phyloP scores from a whole-genome alignment of 1,140 invertebrate species.

The Oryctes rhinoceros region DNA sequence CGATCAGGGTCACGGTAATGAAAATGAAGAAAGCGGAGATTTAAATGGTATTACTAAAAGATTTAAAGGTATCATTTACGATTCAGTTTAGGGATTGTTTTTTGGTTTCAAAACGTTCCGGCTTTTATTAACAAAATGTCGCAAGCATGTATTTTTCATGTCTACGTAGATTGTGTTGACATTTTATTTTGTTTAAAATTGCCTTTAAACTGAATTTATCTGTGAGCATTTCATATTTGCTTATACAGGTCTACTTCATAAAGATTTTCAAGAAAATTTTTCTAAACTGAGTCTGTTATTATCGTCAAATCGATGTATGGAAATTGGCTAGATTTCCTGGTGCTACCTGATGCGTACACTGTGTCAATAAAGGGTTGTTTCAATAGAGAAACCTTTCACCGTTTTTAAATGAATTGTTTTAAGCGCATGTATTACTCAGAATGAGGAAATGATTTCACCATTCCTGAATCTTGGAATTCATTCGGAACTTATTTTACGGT shows the following conservation, averaged over 20 bases:
- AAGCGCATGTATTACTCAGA: no score
- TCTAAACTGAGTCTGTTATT: no score
- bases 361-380: no score
- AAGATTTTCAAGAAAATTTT: neutral
- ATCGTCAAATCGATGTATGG: no score
- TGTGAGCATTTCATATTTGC: neutral
- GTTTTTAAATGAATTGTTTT: no score
- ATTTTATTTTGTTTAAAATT: neutral
- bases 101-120: neutral
- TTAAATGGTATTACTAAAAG: conserved; percentile 60
- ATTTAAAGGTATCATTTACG: conserved; percentile 57
- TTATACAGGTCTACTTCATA: neutral
- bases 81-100: conserved; percentile 39
- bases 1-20: conserved; percentile 64
- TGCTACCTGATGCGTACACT: no score
- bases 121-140: conserved; percentile 12
- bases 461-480: no score
- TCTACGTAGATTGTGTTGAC: neutral
- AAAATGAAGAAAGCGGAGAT: conserved; percentile 65
- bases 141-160: conserved; percentile 5
- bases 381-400: no score
- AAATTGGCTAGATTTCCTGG: no score
- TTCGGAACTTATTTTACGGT: no score
- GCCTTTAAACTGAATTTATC: conserved; percentile 21
- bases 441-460: no score